Base-by-base conservation (phyloP, 2,888 invertebrate species). In the Fragum sueziense region DNA sequence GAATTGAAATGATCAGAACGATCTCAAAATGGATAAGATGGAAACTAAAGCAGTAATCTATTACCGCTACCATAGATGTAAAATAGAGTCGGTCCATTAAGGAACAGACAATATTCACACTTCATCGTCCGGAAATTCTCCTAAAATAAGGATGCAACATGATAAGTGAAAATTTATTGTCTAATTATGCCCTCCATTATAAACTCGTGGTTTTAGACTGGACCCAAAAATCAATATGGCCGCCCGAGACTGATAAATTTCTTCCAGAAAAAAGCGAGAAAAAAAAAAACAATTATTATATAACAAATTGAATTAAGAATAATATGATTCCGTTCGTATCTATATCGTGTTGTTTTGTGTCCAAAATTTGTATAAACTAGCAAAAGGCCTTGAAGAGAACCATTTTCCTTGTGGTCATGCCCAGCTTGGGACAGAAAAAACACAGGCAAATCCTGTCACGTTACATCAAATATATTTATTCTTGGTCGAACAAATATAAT, bases 111-210 rank as follows among this genome's bases (percentile, higher is more conserved):
- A 9, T 22, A 27, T 29, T 29, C 57, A 27, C 29, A 25, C 27
- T 29, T 57, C 57, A 9, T 4, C 29, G 25, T 14, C 14, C 7
- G 14, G 57, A 25, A 57, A 57, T 27, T 29, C 57, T 25, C 57
- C 29, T 29, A 57, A 27, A 62, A 62, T 62, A 62, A 62, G 33
- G 34, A 33, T 20, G 29, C 62, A 17, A n/a, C 25, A 33, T 33
- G 62, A 62, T 62, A 62, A 62, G 62, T 62, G 62, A 62, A 62
- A 62, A 62, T 62, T 62, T 62, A 62, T 62, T 62, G 29, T 33
- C 62, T 34, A 62, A 62, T 62, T 33, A 62, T 14, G 33, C 14
- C 6, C 33, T 2, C 62, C 34, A 62, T 62, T 62, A 62, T 62
- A 62, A 61, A 33, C 62, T 17, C 31, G 34, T 29, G 62, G 25